Evolutionary conservation across 2,888 invertebrate genomes (phyloP), one percentile per base, ranked within the genome.

Genomic region (Gastrophysa polygoni): DNA sequence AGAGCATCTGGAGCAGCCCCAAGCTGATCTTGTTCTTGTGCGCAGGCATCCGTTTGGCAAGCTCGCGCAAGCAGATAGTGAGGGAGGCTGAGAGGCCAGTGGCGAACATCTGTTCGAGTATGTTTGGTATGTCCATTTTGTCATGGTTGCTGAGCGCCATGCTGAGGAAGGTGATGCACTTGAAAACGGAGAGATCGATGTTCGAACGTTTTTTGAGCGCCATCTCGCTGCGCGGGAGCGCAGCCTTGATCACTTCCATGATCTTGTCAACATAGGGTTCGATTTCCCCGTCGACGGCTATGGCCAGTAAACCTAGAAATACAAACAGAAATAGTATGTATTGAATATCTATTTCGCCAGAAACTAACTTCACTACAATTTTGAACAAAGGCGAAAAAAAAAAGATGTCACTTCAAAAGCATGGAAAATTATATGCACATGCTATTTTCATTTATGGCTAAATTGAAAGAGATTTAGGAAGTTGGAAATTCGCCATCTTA

Each of bases 21-120:
- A 96, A 93, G 50, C 96, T 96, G 74, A 99, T 96, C 77, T 94
- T 92, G 54, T 88, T 86, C 80, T 93, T 95, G 14, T 99, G 84
- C 50, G 89, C 85, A 0, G 98, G 96, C 48, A 98, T 69, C 57
- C 92, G 91, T 67, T 89, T 88, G 18, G 96, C 95, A 46, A 99
- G 83, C 81, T 98, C 97, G 66, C 94, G 87, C 24, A 99, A 83
- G 57, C 96, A 94, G 34, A 95, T 92, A 0, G 97, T 97, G 60
- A 98, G 83, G 0, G 96, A 91, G 8, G 93, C 91, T 71, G 95
- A 94, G 0, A 98, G 84, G 0, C 97, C 96, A 5, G 95, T 94
- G 0, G 92, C 90, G 77, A 98, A 88, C 93, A 99, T 96, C 48
- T 92, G 89, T 69, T 96, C 96, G 24, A 98, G 82, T 44, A 98